Base-by-base conservation (phyloP, 2,797 vertebrate species). In the Muscicapa striata region DNA sequence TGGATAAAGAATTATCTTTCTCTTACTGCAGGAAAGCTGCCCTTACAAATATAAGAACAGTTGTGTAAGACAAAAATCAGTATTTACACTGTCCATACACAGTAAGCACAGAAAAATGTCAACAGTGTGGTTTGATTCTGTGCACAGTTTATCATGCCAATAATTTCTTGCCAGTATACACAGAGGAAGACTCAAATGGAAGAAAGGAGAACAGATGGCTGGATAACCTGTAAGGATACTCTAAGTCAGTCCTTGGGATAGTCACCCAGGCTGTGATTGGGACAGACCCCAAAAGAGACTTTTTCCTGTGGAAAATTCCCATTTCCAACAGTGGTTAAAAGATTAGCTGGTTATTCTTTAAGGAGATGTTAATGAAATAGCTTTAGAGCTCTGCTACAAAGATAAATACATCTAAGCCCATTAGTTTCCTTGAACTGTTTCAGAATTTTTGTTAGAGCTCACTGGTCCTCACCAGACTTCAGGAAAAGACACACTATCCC, bases 81-180 rank as follows among this genome's bases (percentile, higher is more conserved):
- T 84, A 70, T 95, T 94, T 93, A 84, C 2, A 0, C 40, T 73
- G 73, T 70, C 45, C 40, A 38, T 63, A 64, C 49, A 54, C 55
- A 66, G 55, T 57, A 90, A 93, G 80, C 61, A 73, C 15, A 82
- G 61, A 89, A 93, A 86, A 96, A 92, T 54, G 61, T 90, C 81
- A 92, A 74, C 55, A 46, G 48, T 12, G 57, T 61, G 78, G 86
- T 54, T 74, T 76, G 84, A 74, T 74, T 58, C 78, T 64, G 45
- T 52, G 84, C 70, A 74, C 54, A 74, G 52, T 83, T 87, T 85
- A 80, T 63, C 68, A 70, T 69, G 64, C 86, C 86, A 90, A 7
- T 72, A 79, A 81, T 8, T 73, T 76, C 70, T 86, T 90, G 66
- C 77, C 88, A 91, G 40, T 59, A 58, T 69, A 90, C 46, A 88